Conservation (phyloP, 2,797 vertebrate species). For the Anomalospiza imberbis region DNA sequence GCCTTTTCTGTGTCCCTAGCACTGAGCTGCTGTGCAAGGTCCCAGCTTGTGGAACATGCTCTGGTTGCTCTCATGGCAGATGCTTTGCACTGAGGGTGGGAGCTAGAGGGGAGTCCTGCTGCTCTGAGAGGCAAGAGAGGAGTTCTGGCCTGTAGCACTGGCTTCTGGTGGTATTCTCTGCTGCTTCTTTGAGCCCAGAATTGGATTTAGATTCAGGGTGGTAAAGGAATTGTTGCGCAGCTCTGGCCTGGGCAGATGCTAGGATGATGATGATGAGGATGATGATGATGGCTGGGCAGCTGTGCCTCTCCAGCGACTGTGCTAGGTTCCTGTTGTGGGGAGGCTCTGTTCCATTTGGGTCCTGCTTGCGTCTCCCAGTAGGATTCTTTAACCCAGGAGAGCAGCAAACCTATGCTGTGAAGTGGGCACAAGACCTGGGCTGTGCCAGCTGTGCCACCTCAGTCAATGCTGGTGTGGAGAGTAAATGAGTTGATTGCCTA, state of each 20-base stretch:
- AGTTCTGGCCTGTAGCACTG: neutral
- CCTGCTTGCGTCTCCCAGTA: neutral
- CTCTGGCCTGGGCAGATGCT: neutral
- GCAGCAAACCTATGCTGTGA: neutral
- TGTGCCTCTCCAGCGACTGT: neutral
- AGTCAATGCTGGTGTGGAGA: neutral
- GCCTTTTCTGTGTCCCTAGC: neutral
- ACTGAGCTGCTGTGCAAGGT: rapidly evolving
- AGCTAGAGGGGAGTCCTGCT: neutral
- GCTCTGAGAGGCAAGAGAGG: neutral
- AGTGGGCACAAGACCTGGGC: neutral
- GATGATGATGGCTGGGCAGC: neutral
- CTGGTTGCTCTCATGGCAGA: neutral
- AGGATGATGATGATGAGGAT: neutral
- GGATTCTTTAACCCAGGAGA: neutral
- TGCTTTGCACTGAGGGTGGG: neutral
- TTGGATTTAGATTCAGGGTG: neutral
- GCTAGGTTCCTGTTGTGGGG: neutral
- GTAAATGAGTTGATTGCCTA: neutral
- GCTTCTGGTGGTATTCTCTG: neutral
- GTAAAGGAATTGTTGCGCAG: neutral
- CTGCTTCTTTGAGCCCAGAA: neutral
- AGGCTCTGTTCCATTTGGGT: neutral
- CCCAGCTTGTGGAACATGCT: neutral
- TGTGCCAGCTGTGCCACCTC: neutral